Conservation (phyloP, 2,113 vertebrate genomes). For the Dicentrarchus labrax region DNA sequence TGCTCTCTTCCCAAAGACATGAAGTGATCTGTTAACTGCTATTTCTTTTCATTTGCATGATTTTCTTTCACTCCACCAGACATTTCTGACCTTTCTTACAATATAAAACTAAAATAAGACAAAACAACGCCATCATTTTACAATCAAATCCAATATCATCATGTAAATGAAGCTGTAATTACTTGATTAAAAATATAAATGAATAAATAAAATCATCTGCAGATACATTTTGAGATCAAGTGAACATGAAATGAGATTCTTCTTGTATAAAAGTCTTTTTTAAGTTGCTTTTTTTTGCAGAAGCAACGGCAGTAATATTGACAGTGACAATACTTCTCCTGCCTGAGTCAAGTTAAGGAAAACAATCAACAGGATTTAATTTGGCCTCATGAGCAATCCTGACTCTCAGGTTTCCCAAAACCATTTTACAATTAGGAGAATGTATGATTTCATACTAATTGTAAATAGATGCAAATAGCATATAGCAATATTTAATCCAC, state of each 20-base stretch:
- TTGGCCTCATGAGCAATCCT: conserved; percentile 16
- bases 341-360: conserved; percentile 12
- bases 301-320: conserved; percentile 26
- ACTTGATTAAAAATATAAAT: background rate
- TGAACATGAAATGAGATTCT: background rate
- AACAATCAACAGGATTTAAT: conserved; percentile 31
- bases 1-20: background rate
- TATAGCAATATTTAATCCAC: background rate
- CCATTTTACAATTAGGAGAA: background rate
- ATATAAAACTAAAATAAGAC: background rate
- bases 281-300: background rate
- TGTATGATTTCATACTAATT: background rate
- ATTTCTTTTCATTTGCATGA: background rate
- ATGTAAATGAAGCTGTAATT: background rate
- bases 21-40: background rate
- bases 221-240: background rate
- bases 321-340: conserved; percentile 57
- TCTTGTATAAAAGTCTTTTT: background rate
- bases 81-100: background rate
- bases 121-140: background rate
- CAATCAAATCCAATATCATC: background rate
- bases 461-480: background rate
- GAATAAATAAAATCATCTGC: background rate
- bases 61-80: background rate
- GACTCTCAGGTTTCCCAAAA: conserved; percentile 18